Evolutionary conservation across 2,113 vertebrate genomes (phyloP), one percentile per base, ranked within the genome.

Genomic region (Grus americana): DNA sequence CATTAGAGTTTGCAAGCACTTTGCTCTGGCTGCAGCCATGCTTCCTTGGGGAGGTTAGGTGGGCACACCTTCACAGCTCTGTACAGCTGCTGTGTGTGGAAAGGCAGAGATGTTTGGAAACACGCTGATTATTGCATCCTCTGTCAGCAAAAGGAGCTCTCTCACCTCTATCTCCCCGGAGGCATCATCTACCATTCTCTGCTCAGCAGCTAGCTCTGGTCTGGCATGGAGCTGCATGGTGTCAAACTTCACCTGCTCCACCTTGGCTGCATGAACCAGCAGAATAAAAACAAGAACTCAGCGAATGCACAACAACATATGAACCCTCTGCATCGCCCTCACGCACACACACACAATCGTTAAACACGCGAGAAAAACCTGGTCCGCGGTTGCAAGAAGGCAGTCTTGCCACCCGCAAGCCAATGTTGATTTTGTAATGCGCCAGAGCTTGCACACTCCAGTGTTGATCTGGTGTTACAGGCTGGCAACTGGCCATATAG

Each of bases 111-210:
- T 6, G 6, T 46, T 26, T 67, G 66, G 66, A 79, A 88, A 70
- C 19, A 8, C 0, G 0, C 15, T 34, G 30, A 6, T 44, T 11
- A 23, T 11, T 57, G 40, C 63, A 70, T 21, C 5, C 15, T n/a
- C 19, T 49, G 32, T 18, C 55, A 92, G 55, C n/a, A 27, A 87
- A 76, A 92, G n/a, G 24, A 58, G n/a, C 15, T 59, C 6, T 62
- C 88, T 94, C 86, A 99, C 99, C 98, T 99, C 97, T 18, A 99
- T 61, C 5, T 99, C 98, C 72, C 99, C 99, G 0, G 99, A 98
- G 24, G 97, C 99, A 34, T 99, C 99, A 3, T 99, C 99, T 1
- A 99, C 98, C 99, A 99, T 99, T 36, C 98, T 98, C 75, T 99
- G 98, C 96, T 98, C 98, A 22, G 99, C 99, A 18, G 99, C 99